Conservation (phyloP, 2,888 invertebrate species). For the Trisateles emortualis region DNA sequence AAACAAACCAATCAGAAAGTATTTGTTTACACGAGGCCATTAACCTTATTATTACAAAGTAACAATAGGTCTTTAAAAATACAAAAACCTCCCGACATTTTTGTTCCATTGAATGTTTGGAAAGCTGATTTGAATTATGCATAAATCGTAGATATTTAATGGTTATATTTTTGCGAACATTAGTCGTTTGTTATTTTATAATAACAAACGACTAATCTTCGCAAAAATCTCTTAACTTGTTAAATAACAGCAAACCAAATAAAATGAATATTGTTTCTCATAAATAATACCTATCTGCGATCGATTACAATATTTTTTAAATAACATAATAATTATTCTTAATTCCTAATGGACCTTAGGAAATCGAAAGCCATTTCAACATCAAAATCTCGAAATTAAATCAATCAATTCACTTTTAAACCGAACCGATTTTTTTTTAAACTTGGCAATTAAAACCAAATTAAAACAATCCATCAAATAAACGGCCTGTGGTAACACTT, state of each 20-base stretch:
- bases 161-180: no score
- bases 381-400: constrained; percentile 1
- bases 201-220: no score
- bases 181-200: no score
- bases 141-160: constrained; percentile 8
- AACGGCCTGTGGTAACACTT: constrained; percentile 46
- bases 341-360: background rate
- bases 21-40: constrained; percentile 32
- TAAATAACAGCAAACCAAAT: no score
- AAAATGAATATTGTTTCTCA: no score
- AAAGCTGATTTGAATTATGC: constrained; percentile 32
- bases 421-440: constrained; percentile 17
- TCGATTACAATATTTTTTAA: no score
- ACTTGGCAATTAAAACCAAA: constrained; percentile 20
- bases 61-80: constrained; percentile 36
- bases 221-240: no score
- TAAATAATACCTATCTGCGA: no score
- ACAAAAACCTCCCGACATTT: constrained; percentile 19
- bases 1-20: constrained; percentile 28
- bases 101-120: constrained; percentile 26
- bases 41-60: constrained; percentile 29
- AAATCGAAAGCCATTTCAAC: background rate
- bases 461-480: constrained; percentile 35
- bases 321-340: no score
- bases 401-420: constrained; percentile 27